Percentiles rank a stretch among this genome's conserved stretches.
Evolutionary conservation across 2,797 vertebrate species (phyloP).

Genomic region (Clamator glandarius): DNA sequence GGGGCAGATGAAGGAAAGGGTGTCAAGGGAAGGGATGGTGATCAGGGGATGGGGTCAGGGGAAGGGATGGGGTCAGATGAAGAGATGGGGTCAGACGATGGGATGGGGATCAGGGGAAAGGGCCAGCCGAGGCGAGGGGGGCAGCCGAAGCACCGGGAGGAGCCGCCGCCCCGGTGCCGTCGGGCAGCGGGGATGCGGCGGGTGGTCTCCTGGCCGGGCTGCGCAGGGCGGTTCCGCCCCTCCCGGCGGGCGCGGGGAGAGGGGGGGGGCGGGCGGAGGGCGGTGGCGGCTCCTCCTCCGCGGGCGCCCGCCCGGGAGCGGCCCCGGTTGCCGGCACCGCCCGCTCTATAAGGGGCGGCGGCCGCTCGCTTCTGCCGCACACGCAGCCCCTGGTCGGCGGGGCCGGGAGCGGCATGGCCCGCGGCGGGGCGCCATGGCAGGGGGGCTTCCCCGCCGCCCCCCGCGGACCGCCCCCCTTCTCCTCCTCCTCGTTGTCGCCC

Average conservation of each 20-base stretch:
- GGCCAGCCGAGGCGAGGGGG: too few species aligned
- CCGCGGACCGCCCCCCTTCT: slow-evolving; percentile 23
- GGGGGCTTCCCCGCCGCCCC: background rate
- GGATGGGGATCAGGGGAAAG: accelerated
- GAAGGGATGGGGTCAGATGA: too few species aligned
- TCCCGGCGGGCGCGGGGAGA: background rate
- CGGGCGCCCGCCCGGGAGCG: background rate
- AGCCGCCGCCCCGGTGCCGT: background rate
- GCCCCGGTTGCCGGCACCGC: background rate
- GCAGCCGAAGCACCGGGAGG: accelerated
- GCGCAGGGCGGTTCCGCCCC: background rate
- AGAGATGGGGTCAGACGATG: too few species aligned
- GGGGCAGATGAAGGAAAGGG: too few species aligned
- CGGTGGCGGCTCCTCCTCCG: background rate
- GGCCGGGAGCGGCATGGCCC: slow-evolving; percentile 27
- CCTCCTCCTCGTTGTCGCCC: too few species aligned
- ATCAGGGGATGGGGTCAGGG: too few species aligned
- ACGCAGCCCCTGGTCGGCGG: background rate
- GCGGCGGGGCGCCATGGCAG: slow-evolving; percentile 18
- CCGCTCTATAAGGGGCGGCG: slow-evolving; percentile 38
- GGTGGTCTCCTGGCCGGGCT: too few species aligned
- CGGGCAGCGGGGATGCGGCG: background rate
- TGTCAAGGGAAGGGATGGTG: too few species aligned
- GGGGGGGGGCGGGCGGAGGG: background rate
- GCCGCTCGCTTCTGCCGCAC: background rate